Evolutionary conservation across 2,797 vertebrate genomes (phyloP).

Genomic region (Siniperca scherzeri): DNA sequence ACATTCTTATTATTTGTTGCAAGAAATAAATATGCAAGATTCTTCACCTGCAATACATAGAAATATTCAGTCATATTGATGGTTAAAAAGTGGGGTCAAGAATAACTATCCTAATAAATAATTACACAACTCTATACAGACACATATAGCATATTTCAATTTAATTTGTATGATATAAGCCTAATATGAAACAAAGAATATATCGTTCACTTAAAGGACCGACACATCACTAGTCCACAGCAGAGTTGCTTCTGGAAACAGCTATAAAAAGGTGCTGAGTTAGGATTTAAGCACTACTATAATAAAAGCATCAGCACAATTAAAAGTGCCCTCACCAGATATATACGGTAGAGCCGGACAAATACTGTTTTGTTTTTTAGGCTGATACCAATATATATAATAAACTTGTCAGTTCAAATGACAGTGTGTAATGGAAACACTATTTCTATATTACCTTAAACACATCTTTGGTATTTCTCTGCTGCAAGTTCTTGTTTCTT

Average conservation of each 20-base stretch:
- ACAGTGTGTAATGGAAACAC: not conserved
- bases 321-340: not conserved
- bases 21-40: no score
- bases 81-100: no score
- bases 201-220: no score
- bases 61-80: no score
- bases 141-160: no score
- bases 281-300: not conserved
- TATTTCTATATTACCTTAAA: not conserved
- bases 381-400: not conserved
- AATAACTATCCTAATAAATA: no score
- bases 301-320: conserved; percentile 5
- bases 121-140: no score
- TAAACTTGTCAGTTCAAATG: not conserved
- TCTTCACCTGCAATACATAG: no score
- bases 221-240: not conserved
- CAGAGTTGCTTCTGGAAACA: conserved; percentile 12
- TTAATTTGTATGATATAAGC: no score
- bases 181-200: no score
- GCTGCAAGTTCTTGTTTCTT: not conserved
- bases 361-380: not conserved
- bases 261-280: not conserved
- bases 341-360: not conserved
- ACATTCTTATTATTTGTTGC: no score
- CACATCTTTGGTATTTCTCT: not conserved